Evolutionary conservation across 2,113 vertebrate species (phyloP).

Genomic region (Echinops telfairi): DNA sequence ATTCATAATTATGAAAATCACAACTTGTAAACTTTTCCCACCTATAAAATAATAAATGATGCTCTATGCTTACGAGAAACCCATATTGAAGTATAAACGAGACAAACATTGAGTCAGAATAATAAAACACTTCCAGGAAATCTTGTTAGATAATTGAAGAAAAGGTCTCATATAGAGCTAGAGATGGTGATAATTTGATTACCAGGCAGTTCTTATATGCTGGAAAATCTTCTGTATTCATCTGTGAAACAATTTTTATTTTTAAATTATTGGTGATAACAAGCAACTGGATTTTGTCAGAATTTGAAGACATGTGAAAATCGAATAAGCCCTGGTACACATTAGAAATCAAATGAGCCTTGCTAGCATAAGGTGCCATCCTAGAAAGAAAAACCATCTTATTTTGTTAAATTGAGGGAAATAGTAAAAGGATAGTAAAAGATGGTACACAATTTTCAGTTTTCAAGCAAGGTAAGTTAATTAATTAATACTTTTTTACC

Average conservation of each 20-base stretch:
- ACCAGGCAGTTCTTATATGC: constrained; percentile 18
- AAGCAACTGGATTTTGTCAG: constrained; percentile 16
- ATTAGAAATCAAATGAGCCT: background rate
- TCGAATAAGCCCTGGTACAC: background rate
- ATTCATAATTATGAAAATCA: constrained; percentile 4
- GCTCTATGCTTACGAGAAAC: background rate
- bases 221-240: background rate
- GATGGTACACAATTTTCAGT: background rate
- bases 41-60: constrained; percentile 15
- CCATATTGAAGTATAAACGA: background rate
- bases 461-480: background rate
- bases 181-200: background rate
- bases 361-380: background rate
- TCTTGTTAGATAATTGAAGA: background rate
- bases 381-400: background rate
- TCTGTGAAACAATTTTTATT: constrained; percentile 3
- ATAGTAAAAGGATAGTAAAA: background rate
- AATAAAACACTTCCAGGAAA: background rate
- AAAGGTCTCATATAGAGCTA: background rate
- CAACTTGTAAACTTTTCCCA: background rate
- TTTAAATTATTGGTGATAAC: background rate
- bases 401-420: constrained; percentile 13
- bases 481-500: background rate
- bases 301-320: constrained; percentile 14
- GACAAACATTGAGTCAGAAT: background rate